Evolutionary conservation across 2,113 vertebrate species (phyloP).

Genomic region (Stercorarius parasiticus): DNA sequence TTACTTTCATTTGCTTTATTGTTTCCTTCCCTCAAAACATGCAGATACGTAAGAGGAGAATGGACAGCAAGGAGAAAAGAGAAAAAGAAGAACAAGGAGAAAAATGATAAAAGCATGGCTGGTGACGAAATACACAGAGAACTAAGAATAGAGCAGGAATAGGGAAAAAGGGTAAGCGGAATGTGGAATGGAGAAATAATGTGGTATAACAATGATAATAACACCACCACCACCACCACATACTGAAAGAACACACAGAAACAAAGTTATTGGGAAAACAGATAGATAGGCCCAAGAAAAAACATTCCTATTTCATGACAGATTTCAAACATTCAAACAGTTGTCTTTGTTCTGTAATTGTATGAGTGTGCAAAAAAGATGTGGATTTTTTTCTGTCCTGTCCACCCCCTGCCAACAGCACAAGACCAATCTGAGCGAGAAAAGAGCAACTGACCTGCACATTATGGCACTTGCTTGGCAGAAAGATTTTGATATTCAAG

Average conservation of each 20-base stretch:
- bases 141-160: not conserved
- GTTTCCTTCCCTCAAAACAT: not conserved
- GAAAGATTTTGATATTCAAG: not conserved
- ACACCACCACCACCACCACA: not conserved
- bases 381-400: not conserved
- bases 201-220: not conserved
- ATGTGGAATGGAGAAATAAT: not conserved
- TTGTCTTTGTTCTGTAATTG: not conserved
- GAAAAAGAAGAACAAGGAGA: not conserved
- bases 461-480: not conserved
- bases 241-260: not conserved
- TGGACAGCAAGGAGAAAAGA: not conserved
- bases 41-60: not conserved
- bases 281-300: not conserved
- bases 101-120: not conserved
- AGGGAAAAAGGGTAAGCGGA: not conserved
- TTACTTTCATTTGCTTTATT: not conserved
- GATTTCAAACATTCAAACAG: not conserved
- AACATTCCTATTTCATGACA: not conserved
- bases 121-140: not conserved
- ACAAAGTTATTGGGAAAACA: not conserved
- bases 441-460: not conserved
- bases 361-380: not conserved
- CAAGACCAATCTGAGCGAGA: not conserved
- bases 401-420: not conserved